Evolutionary conservation across 1,140 invertebrate species (phyloP), one percentile per base, ranked within the genome.

Genomic region (Drosophila quadrilineata): DNA sequence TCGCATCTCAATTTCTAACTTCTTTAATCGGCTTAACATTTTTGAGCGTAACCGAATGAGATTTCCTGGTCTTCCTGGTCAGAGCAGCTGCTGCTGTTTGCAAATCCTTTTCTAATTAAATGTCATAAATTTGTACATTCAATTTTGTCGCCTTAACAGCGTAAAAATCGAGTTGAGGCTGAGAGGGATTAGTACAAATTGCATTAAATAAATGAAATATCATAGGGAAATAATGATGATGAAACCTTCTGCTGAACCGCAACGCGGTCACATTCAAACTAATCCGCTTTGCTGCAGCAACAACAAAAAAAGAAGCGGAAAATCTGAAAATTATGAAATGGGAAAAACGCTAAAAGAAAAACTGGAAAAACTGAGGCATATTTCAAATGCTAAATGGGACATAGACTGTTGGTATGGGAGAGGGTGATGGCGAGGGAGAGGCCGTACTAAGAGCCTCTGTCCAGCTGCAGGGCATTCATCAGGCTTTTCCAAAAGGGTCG

Each of bases 241-340:
- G 67, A 70, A 68, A 35, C 49, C 17, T 31, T 10, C 49, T 45
- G 41, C n/a, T 10, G n/a, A 29, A 41, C 66, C 53, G 43, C 50
- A 60, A 36, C 64, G 36, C 56, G 43, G 46, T 63, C 33, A 49
- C 40, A 10, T 49, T 52, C 26, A 38, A n/a, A 67, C 74, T 82
- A 84, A 82, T 82, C 76, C 73, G 77, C 56, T 82, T 82, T 75
- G 38, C 22, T 45, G 35, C 76, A 82, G 84, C 69, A 80, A 74
- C 59, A 70, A 38, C 26, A 21, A 67, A 31, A 60, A 14, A 60
- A 46, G 45, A 36, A n/a, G 29, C 6, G 16, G 19, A 29, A 48
- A 48, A 48, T 26, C 33, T 35, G 8, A 17, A 24, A 53, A 35
- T 14, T 50, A 16, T 4, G 35, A 45, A 43, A 43, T 43, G 12